phyloP scores from a whole-genome alignment of 2,113 vertebrate species.

The Varanus salvator region DNA sequence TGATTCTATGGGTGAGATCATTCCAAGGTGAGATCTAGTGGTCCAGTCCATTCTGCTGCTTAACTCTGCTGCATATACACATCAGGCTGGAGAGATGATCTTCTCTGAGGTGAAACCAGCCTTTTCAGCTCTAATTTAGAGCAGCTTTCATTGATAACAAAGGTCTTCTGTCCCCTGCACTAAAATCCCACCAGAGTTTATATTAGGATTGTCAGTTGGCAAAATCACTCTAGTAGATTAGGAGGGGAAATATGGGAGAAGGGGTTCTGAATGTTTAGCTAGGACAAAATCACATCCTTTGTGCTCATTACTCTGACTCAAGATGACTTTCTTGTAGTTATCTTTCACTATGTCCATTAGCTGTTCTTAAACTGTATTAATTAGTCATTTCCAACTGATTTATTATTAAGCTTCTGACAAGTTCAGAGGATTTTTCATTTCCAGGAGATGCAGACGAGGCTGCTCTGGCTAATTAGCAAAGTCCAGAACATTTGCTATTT shows the following conservation, averaged over 20 bases:
- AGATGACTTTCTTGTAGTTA: neutral
- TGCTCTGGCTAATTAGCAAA: slow-evolving; percentile 68
- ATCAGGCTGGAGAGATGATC: neutral
- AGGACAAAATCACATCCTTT: no score
- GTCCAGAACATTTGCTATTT: slow-evolving; percentile 61
- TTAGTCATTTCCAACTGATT: slow-evolving; percentile 66
- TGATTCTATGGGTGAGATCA: no score
- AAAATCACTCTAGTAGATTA: neutral
- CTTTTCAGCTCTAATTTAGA: neutral
- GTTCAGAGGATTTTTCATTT: slow-evolving; percentile 59
- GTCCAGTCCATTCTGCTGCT: neutral
- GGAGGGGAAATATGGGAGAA: neutral
- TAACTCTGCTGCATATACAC: neutral
- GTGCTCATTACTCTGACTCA: neutral
- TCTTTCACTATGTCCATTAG: slow-evolving; percentile 40
- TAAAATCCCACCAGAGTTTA: neutral
- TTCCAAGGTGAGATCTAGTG: neutral
- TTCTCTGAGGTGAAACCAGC: neutral
- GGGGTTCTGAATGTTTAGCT: neutral
- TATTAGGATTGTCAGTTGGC: slow-evolving; percentile 14
- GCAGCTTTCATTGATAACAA: neutral
- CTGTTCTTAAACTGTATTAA: slow-evolving; percentile 64
- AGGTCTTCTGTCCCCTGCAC: neutral
- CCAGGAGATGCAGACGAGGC: slow-evolving; percentile 39
- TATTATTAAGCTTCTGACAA: slow-evolving; percentile 65